These are phyloP conservation scores for Malurus alboscapulatus DNA, from an alignment of 2,113 vertebrate species.

Conservation along the genomic window DNA sequence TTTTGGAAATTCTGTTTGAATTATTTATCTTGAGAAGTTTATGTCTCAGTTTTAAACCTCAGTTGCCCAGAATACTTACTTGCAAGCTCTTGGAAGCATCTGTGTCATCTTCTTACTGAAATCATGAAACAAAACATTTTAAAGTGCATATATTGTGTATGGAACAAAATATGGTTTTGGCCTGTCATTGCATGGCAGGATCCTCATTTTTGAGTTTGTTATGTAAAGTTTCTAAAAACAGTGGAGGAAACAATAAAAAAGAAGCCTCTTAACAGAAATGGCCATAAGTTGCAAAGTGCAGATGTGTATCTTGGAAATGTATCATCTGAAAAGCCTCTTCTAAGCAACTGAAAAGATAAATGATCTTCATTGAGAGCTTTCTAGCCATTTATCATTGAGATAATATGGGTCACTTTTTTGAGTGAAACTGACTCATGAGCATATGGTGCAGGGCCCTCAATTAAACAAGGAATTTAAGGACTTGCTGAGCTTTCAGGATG, in stretches of 20 bases:
- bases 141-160: neutral
- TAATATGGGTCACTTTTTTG: slow-evolving; percentile 33
- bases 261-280: neutral
- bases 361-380: neutral
- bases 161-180: neutral
- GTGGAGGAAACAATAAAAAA: neutral
- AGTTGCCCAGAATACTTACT: neutral
- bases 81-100: neutral
- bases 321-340: neutral
- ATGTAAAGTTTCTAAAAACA: neutral
- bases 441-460: slow-evolving; percentile 1
- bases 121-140: neutral
- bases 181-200: neutral
- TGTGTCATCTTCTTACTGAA: neutral
- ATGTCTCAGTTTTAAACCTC: neutral
- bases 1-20: neutral
- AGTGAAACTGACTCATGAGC: slow-evolving; percentile 20
- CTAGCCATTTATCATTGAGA: slow-evolving; percentile 27
- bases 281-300: neutral
- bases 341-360: slow-evolving; percentile 32
- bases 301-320: neutral
- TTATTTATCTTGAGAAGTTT: neutral
- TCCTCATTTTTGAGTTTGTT: neutral
- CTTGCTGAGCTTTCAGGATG: slow-evolving; percentile 18
- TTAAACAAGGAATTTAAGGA: slow-evolving; percentile 13